Conservation (phyloP, 1,140 invertebrate species). For the Laupala kohalensis region DNA sequence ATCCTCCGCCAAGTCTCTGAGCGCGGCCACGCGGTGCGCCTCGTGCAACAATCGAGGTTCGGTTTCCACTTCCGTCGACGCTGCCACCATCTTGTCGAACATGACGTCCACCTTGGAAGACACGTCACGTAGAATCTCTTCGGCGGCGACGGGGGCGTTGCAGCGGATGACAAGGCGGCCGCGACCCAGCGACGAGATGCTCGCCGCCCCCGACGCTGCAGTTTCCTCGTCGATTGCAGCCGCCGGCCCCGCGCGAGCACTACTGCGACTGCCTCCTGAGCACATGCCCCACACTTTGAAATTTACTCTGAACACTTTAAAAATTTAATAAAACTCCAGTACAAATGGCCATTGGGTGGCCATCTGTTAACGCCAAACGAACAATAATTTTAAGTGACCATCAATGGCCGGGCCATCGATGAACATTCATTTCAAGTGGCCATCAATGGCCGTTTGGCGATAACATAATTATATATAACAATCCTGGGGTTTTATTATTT, state of each 20-base stretch:
- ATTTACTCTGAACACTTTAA: no score
- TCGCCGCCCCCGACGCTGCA: background rate
- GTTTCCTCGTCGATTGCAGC: background rate
- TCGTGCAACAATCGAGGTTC: background rate
- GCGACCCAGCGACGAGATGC: background rate
- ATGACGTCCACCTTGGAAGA: slow-evolving; percentile 28
- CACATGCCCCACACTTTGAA: no score
- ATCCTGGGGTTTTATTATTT: no score
- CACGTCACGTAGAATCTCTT: slow-evolving; percentile 24
- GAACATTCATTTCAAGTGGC: no score
- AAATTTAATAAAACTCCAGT: no score
- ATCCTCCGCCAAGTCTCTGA: background rate
- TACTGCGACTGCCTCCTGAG: background rate
- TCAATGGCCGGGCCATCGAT: no score
- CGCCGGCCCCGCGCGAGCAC: background rate
- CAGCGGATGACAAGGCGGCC: slow-evolving; percentile 20
- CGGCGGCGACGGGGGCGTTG: slow-evolving; percentile 19
- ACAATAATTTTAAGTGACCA: no score
- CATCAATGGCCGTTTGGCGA: no score
- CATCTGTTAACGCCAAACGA: no score
- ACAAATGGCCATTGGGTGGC: no score
- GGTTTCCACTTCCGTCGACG: background rate
- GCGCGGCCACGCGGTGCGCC: background rate
- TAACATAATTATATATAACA: no score
- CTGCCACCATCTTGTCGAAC: slow-evolving; percentile 17